These are phyloP conservation scores for Dynastes hyllus DNA, from an alignment of 2,888 invertebrate genomes.

Conservation along the genomic window DNA sequence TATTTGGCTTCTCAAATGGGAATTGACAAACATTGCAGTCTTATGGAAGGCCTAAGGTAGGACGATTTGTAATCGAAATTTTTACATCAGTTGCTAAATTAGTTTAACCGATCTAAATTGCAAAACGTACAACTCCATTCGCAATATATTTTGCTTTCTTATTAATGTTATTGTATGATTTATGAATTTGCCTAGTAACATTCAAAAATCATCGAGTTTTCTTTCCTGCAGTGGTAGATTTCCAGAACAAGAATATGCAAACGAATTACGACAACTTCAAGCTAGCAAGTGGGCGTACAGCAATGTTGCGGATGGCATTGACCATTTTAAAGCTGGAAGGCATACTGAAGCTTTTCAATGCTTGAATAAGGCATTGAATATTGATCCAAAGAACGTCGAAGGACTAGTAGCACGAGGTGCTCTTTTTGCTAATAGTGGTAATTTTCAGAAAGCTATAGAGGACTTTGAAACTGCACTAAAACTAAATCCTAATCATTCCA, in stretches of 20 bases:
- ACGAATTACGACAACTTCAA: slow-evolving; percentile 90
- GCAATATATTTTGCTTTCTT: too few species aligned
- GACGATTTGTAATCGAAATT: slow-evolving; percentile 52
- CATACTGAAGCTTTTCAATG: slow-evolving; percentile 97
- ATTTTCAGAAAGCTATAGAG: slow-evolving; percentile 93
- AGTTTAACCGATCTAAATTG: too few species aligned
- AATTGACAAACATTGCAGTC: slow-evolving; percentile 81
- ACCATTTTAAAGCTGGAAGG: slow-evolving; percentile 93
- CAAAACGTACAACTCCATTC: too few species aligned
- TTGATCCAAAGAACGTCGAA: slow-evolving; percentile 93
- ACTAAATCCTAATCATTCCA: slow-evolving; percentile 91
- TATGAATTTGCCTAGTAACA: too few species aligned
- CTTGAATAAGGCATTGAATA: slow-evolving; percentile 92
- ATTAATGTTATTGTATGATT: too few species aligned
- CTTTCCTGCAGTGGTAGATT: slow-evolving; percentile 79
- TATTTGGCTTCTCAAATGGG: slow-evolving; percentile 85
- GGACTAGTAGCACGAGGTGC: slow-evolving; percentile 94
- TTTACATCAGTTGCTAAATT: too few species aligned
- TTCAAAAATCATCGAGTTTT: too few species aligned
- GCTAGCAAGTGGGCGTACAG: slow-evolving; percentile 96
- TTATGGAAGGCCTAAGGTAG: slow-evolving; percentile 83
- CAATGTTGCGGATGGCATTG: slow-evolving; percentile 94
- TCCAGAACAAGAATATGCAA: slow-evolving; percentile 86
- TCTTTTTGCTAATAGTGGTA: slow-evolving; percentile 94
- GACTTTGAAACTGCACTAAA: slow-evolving; percentile 95